Evolutionary conservation across 2,113 vertebrate genomes (phyloP).

Genomic region (Tamias sibiricus): DNA sequence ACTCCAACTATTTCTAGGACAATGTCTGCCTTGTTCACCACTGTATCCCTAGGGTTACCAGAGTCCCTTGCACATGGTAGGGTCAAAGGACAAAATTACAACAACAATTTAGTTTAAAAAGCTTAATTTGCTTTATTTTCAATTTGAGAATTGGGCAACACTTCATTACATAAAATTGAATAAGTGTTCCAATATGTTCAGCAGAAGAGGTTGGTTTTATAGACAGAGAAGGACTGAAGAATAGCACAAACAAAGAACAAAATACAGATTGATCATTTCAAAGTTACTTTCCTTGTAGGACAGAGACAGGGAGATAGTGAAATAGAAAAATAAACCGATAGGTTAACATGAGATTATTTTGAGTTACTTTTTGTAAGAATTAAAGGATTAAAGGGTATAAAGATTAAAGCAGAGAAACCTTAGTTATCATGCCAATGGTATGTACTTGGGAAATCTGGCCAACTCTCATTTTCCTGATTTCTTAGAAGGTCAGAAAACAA

Average conservation of each 20-base stretch:
- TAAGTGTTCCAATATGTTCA: not conserved
- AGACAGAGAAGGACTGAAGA: not conserved
- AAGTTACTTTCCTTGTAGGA: not conserved
- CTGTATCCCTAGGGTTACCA: not conserved
- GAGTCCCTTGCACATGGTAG: not conserved
- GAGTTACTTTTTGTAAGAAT: not conserved
- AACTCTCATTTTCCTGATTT: not conserved
- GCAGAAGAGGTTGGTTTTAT: not conserved
- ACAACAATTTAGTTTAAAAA: not conserved
- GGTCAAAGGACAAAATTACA: not conserved
- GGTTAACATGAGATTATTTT: not conserved
- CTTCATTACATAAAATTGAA: not conserved
- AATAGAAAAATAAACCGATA: not conserved
- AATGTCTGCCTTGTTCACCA: not conserved
- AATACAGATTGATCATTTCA: not conserved
- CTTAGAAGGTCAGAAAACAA: not conserved
- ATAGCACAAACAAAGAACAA: not conserved
- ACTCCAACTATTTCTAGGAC: not conserved
- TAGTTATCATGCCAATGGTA: not conserved
- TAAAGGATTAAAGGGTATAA: not conserved
- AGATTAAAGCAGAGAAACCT: not conserved
- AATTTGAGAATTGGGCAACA: not conserved
- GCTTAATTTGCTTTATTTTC: constrained; percentile 1
- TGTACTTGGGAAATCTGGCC: not conserved
- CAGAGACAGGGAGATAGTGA: too few relatives aligned